Evolutionary conservation across 2,888 invertebrate genomes (phyloP).

Genomic region (Ectemnius lituratus): DNA sequence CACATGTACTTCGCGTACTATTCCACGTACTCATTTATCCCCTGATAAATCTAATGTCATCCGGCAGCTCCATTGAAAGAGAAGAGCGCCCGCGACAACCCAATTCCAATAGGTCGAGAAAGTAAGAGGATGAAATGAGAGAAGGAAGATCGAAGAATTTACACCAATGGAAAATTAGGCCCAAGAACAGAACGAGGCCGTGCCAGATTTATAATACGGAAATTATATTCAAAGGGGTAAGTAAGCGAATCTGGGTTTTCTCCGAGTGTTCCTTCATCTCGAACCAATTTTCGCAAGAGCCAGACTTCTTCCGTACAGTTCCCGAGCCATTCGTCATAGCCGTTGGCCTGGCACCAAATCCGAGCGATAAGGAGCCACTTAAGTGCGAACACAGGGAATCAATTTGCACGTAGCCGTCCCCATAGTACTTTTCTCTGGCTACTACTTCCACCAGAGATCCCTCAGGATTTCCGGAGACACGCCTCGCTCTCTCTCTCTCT

Average conservation of each 20-base stretch:
- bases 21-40: no score
- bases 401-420: conserved; percentile 56
- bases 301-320: conserved; percentile 26
- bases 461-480: conserved; percentile 30
- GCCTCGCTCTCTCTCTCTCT: background rate
- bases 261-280: conserved; percentile 7
- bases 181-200: background rate
- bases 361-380: conserved; percentile 62
- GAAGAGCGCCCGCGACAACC: background rate
- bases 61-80: no score
- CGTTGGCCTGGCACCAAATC: conserved; percentile 57
- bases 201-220: background rate
- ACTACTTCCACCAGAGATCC: conserved; percentile 14
- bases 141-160: background rate
- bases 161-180: no score
- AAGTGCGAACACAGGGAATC: conserved; percentile 64
- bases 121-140: background rate
- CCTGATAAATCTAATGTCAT: no score
- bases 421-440: conserved; percentile 29
- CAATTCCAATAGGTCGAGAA: background rate
- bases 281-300: conserved; percentile 29
- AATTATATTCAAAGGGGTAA: conserved; percentile 1
- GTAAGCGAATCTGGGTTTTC: background rate
- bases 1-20: conserved; percentile 17
- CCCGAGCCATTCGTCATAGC: conserved; percentile 56